These are phyloP conservation scores for Leucophora obtusa DNA, from an alignment of 2,888 invertebrate genomes.

Conservation along the genomic window DNA sequence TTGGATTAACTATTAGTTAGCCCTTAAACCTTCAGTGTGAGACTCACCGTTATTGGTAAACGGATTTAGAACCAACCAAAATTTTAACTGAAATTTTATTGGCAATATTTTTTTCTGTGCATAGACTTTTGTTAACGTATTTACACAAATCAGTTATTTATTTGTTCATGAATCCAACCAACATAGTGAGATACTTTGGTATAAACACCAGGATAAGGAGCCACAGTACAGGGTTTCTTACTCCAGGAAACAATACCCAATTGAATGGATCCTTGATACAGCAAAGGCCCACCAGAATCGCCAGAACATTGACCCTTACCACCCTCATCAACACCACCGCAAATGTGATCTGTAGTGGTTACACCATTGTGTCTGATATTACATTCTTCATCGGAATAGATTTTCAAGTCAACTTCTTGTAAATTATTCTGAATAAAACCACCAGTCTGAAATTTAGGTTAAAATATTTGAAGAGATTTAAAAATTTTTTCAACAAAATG, in stretches of 20 bases:
- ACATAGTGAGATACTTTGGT: slow-evolving; percentile 76
- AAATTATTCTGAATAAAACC: slow-evolving; percentile 72
- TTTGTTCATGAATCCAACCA: slow-evolving; percentile 72
- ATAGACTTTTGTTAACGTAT: background rate
- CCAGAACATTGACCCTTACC: slow-evolving; percentile 76
- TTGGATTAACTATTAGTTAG: too few species aligned
- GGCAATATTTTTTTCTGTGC: too few species aligned
- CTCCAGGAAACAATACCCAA: slow-evolving; percentile 80
- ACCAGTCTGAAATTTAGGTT: slow-evolving; percentile 70
- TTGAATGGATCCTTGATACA: slow-evolving; percentile 68
- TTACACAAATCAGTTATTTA: slow-evolving; percentile 56
- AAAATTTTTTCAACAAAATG: background rate
- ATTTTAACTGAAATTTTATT: too few species aligned
- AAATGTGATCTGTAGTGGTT: slow-evolving; percentile 75
- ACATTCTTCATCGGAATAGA: slow-evolving; percentile 77
- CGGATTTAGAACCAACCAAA: too few species aligned
- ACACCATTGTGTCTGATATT: slow-evolving; percentile 68
- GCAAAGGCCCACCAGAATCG: slow-evolving; percentile 76
- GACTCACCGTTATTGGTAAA: too few species aligned
- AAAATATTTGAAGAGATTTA: background rate
- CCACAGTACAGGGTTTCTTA: slow-evolving; percentile 77
- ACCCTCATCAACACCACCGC: slow-evolving; percentile 75
- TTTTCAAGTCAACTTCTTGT: slow-evolving; percentile 76
- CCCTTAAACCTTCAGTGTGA: too few species aligned
- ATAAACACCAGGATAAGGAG: slow-evolving; percentile 78